phyloP scores from a whole-genome alignment of 2,113 vertebrate genomes.

The Apodemus sylvaticus region DNA sequence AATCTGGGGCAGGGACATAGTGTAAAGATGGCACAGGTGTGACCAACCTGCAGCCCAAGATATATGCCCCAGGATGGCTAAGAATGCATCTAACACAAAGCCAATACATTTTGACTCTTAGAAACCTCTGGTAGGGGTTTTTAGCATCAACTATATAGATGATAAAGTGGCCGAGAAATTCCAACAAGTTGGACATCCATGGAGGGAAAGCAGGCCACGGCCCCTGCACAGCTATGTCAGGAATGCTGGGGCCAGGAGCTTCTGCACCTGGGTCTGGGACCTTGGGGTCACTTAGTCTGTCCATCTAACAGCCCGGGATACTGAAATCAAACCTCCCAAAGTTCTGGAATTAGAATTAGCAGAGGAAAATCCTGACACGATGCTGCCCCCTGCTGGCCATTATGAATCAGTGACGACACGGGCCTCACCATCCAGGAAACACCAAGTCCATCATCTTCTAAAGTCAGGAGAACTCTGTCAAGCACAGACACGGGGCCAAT shows the following conservation, averaged over 20 bases:
- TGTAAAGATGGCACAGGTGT: background rate
- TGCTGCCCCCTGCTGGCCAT: slow-evolving; percentile 55
- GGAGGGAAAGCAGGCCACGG: background rate
- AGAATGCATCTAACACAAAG: background rate
- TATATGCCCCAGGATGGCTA: background rate
- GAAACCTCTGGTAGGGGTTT: background rate
- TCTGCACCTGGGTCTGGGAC: background rate
- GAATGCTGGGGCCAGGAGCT: rapidly evolving
- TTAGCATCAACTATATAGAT: background rate
- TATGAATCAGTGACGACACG: rapidly evolving
- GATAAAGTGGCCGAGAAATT: background rate
- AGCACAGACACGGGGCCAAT: rapidly evolving
- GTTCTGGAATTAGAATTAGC: background rate
- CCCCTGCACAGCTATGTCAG: background rate
- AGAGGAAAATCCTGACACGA: background rate
- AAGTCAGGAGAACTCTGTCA: background rate
- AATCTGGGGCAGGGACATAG: no score
- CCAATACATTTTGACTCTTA: background rate
- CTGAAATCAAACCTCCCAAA: background rate
- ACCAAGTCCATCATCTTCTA: no score
- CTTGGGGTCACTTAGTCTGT: no score
- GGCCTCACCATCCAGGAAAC: no score
- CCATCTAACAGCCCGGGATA: background rate
- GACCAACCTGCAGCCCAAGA: background rate
- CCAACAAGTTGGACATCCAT: background rate